phyloP scores from a whole-genome alignment of 2,797 vertebrate genomes.

The Enteromius anoplus region DNA sequence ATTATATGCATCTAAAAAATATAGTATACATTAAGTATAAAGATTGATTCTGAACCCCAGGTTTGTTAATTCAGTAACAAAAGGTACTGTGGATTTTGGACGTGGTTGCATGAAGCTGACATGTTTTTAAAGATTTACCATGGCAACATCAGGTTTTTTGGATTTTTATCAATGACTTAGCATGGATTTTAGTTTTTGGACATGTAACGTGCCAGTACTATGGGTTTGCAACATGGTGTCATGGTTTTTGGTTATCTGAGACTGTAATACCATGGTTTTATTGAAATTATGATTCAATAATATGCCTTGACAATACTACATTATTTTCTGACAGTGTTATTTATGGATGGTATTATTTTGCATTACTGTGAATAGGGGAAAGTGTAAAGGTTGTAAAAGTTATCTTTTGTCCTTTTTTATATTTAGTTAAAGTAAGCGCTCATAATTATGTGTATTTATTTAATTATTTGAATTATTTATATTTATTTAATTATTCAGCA shows the following conservation, averaged over 20 bases:
- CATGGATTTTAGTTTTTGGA: not conserved
- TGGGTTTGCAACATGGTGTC: not conserved
- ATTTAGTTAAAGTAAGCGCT: not conserved
- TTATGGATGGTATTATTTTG: not conserved
- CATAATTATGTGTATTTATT: not conserved
- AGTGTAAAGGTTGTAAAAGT: not conserved
- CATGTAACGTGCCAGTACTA: not conserved
- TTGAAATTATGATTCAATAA: not conserved
- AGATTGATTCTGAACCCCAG: not conserved
- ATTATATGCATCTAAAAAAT: not conserved
- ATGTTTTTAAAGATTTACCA: not conserved
- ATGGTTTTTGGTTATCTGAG: not conserved
- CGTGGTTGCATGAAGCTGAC: not conserved
- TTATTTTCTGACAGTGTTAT: not conserved
- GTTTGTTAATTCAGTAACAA: not conserved
- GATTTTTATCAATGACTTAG: not conserved
- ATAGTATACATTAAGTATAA: not conserved
- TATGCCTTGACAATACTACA: not conserved
- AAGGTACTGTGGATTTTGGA: not conserved
- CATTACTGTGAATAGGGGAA: not conserved
- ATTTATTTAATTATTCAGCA: not conserved
- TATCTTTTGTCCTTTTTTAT: not conserved
- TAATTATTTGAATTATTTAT: not conserved
- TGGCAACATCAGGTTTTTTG: not conserved
- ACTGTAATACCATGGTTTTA: not conserved